These are phyloP conservation scores for Amorpha juglandis DNA, from an alignment of 2,888 invertebrate genomes.

Conservation along the genomic window DNA sequence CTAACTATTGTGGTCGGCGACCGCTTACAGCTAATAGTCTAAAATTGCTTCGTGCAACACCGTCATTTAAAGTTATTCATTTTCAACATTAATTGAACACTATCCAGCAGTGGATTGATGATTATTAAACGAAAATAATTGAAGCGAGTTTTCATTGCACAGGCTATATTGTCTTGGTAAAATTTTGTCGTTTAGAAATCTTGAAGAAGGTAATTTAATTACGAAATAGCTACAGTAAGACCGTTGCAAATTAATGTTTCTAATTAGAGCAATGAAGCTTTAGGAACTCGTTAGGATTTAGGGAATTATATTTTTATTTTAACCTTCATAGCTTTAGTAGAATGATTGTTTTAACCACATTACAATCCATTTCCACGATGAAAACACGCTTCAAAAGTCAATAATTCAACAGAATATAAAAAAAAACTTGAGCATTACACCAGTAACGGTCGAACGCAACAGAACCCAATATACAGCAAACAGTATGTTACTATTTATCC, in stretches of 20 bases:
- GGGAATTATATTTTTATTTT: background rate
- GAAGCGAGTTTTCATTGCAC: conserved; percentile 34
- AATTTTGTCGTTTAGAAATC: background rate
- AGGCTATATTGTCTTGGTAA: background rate
- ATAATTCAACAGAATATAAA: background rate
- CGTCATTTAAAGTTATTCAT: conserved; percentile 39
- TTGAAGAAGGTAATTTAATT: background rate
- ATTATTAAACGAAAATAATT: conserved; percentile 18
- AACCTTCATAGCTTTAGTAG: too few species aligned
- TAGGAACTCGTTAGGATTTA: conserved; percentile 19
- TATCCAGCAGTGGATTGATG: conserved; percentile 47
- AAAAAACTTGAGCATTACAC: background rate
- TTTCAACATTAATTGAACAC: conserved; percentile 53
- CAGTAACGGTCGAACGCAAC: background rate
- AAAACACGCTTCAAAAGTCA: conserved; percentile 5
- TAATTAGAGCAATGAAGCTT: conserved; percentile 17
- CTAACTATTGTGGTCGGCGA: conserved; percentile 61
- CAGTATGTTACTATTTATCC: conserved; percentile 1
- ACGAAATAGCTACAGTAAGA: background rate
- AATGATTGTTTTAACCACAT: background rate
- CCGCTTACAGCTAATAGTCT: conserved; percentile 52
- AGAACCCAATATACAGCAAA: background rate
- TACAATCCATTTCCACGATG: conserved; percentile 4
- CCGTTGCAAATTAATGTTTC: conserved; percentile 13
- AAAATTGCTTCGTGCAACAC: conserved; percentile 69